Conservation (phyloP, 1,140 invertebrate species). For the Thaumetopoea pityocampa region DNA sequence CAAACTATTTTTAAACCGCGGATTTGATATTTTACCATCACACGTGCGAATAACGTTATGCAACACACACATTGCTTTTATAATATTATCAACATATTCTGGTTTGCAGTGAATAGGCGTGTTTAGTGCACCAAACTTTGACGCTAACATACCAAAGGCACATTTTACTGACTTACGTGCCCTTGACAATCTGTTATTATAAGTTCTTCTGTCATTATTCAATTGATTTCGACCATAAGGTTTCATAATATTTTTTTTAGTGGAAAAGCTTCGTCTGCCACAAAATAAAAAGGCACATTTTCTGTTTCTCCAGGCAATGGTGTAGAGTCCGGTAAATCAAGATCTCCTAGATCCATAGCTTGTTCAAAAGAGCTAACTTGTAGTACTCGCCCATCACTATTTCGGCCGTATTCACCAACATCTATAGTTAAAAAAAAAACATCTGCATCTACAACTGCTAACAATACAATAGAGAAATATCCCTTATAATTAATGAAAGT, state of each 20-base stretch:
- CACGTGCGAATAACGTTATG: slow-evolving; percentile 3
- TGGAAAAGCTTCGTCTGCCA: slow-evolving; percentile 5
- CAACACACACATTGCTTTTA: slow-evolving; percentile 8
- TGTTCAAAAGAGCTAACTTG: slow-evolving; percentile 2
- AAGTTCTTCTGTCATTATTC: slow-evolving; percentile 6
- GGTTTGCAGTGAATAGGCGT: slow-evolving; percentile 3
- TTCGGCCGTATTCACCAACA: slow-evolving; percentile 8
- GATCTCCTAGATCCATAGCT: not conserved
- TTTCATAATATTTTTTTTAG: slow-evolving; percentile 1
- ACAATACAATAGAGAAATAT: slow-evolving; percentile 45
- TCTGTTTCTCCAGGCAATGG: slow-evolving; percentile 7
- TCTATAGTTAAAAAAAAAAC: slow-evolving; percentile 6
- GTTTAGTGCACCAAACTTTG: slow-evolving; percentile 3
- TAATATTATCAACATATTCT: slow-evolving; percentile 1
- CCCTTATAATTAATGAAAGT: slow-evolving; percentile 64
- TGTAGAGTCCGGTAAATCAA: not conserved
- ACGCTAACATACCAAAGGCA: slow-evolving; percentile 4
- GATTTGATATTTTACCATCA: slow-evolving; percentile 1
- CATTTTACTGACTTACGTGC: slow-evolving; percentile 9
- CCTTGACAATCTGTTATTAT: slow-evolving; percentile 3
- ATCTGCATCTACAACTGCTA: slow-evolving; percentile 50
- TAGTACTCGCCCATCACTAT: slow-evolving; percentile 9
- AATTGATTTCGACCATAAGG: slow-evolving; percentile 5
- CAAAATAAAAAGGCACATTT: not conserved
- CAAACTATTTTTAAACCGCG: not conserved